Conservation (phyloP, 2,888 invertebrate genomes). For the Gymnocheta viridis region DNA sequence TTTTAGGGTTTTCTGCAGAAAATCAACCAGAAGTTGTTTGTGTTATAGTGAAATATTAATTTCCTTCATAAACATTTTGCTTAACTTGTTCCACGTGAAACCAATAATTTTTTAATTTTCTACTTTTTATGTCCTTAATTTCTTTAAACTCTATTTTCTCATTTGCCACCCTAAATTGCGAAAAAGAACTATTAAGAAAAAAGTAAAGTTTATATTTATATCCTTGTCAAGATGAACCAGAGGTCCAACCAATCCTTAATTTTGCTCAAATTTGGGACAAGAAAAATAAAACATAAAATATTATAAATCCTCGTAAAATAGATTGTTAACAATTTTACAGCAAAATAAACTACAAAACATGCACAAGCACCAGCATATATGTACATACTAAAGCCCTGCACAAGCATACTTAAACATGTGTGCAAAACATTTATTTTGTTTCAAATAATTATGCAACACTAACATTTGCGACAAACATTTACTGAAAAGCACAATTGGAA, state of each 20-base stretch:
- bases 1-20: too few relatives aligned
- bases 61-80: too few relatives aligned
- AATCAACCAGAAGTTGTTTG: too few relatives aligned
- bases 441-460: too few relatives aligned
- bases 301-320: conserved; percentile 63
- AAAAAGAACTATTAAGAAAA: neutral
- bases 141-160: neutral
- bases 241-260: conserved; percentile 31
- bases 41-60: too few relatives aligned
- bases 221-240: conserved; percentile 45
- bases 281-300: conserved; percentile 31
- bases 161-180: neutral
- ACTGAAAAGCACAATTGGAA: too few relatives aligned
- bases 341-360: conserved; percentile 19
- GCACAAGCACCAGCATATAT: neutral
- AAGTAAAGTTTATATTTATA: neutral
- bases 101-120: neutral
- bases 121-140: conserved; percentile 13
- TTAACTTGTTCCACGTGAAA: too few relatives aligned
- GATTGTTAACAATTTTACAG: conserved; percentile 64
- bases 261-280: conserved; percentile 13
- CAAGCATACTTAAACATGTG: too few relatives aligned
- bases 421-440: too few relatives aligned
- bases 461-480: too few relatives aligned
- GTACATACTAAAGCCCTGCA: too few relatives aligned